Evolutionary conservation across 2,797 vertebrate genomes (phyloP).

Genomic region (Labeo calbasu): DNA sequence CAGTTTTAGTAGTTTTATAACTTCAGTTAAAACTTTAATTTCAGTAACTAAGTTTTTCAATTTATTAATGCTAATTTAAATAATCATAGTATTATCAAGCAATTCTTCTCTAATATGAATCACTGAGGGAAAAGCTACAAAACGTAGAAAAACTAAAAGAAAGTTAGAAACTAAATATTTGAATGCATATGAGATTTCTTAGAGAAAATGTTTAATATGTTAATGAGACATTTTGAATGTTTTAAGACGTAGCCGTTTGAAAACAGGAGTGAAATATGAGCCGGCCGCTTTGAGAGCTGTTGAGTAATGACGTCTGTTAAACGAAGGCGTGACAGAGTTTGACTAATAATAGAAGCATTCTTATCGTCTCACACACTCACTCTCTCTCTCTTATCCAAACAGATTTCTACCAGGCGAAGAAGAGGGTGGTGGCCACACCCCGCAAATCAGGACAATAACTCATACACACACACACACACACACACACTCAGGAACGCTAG

Average conservation of each 20-base stretch:
- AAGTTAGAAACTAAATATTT: background rate
- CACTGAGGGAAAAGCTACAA: background rate
- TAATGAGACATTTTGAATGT: background rate
- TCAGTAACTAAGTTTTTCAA: no score
- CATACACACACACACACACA: background rate
- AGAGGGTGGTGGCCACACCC: constrained; percentile 73
- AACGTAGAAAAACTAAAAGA: background rate
- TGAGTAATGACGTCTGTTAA: background rate
- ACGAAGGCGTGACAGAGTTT: no score
- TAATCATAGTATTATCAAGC: background rate
- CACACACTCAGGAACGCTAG: background rate
- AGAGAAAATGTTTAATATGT: background rate
- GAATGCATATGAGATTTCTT: background rate
- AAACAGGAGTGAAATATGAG: background rate
- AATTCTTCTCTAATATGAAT: background rate
- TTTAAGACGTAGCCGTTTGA: background rate
- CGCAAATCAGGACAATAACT: constrained; percentile 82
- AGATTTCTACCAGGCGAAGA: constrained; percentile 93
- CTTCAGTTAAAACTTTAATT: background rate
- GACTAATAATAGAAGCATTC: background rate
- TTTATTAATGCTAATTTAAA: background rate
- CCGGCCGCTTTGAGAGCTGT: background rate
- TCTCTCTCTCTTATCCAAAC: constrained; percentile 55
- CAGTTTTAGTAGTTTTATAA: background rate
- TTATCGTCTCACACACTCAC: background rate